Base-by-base conservation (phyloP, 2,888 invertebrate genomes). In the Altica lythri region DNA sequence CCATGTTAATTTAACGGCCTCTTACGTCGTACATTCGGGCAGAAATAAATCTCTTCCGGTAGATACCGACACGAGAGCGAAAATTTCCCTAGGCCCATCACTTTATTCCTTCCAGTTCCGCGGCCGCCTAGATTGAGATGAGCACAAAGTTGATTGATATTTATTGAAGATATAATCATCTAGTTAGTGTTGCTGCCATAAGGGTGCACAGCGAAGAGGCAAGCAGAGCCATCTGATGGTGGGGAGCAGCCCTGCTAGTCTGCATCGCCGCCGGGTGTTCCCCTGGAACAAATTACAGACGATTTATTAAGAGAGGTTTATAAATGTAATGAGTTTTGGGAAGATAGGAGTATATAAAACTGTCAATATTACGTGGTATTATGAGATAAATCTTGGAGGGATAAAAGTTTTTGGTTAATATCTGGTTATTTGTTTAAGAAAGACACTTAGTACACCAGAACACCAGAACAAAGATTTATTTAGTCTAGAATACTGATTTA, bases 261-360 rank as follows among this genome's bases (percentile, higher is more conserved):
- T 91, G 90, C 90, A 91, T 90, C 27, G 91, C 90, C 52, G 90
- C 90, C 57, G 90, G 90, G 75, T 90, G 90, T 77, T 91, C 90
- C 60, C 90, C 91, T 90, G 79, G 35, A 75, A 76, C 65, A 72
- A 70, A 69, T 65, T 60, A 58, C 45, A 53, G 34, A 46, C 56
- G 43, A 64, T 65, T 61, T 52, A 56, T 60, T 59, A 59, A 55
- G 16, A 10, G n/a, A 43, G 50, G 50, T 55, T 34, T 5, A 60
- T 51, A 54, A 63, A 61, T 60, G 46, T 45, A 47, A 32, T 10
- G 8, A 18, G 9, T 30, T 30, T 30, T 9, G 27, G 27, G 27
- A 3, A 29, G 29, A 3, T n/a, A n/a, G n/a, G 2, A 10, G 29
- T 4, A 29, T 6, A 29, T 29, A 29, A 29, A 29, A 29, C 29